Conservation (phyloP, 2,797 vertebrate genomes). For the Argyrosomus regius region DNA sequence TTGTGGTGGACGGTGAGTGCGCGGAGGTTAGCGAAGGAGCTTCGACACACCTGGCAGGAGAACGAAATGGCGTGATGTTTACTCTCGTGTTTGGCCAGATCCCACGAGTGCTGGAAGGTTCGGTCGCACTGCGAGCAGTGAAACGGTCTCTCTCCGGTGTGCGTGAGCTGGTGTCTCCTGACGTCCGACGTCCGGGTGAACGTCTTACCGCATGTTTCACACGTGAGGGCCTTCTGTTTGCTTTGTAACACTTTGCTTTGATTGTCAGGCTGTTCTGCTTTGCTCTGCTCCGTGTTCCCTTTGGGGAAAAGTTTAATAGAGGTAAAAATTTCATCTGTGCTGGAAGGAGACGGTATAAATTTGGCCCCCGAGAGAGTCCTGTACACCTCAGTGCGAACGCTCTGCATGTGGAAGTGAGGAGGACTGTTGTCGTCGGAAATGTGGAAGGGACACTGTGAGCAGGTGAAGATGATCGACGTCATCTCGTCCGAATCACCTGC, state of each 20-base stretch:
- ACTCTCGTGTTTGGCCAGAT: slow-evolving; percentile 84
- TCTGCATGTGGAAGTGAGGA: slow-evolving; percentile 81
- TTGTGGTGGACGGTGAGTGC: slow-evolving; percentile 81
- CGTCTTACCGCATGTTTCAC: slow-evolving; percentile 80
- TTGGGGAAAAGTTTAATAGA: slow-evolving; percentile 79
- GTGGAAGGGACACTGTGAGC: slow-evolving; percentile 78
- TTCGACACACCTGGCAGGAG: slow-evolving; percentile 77
- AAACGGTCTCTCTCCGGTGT: slow-evolving; percentile 86
- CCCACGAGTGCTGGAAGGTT: slow-evolving; percentile 88
- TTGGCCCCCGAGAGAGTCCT: slow-evolving; percentile 55
- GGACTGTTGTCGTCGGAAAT: slow-evolving; percentile 50
- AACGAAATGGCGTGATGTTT: slow-evolving; percentile 80
- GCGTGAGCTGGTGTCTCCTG: slow-evolving; percentile 85
- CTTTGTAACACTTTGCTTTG: slow-evolving; percentile 1
- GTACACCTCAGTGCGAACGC: slow-evolving; percentile 63
- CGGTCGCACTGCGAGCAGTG: slow-evolving; percentile 83
- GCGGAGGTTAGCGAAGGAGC: slow-evolving; percentile 80
- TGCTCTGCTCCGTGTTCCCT: slow-evolving; percentile 16
- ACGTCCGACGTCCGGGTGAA: slow-evolving; percentile 85
- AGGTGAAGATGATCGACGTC: slow-evolving; percentile 80
- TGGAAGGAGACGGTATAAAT: slow-evolving; percentile 62
- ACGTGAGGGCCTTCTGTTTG: slow-evolving; percentile 62
- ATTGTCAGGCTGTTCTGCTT: background rate
- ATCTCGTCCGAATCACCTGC: slow-evolving; percentile 63
- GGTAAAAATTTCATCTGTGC: slow-evolving; percentile 77